Percentiles rank a stretch among this genome's conserved stretches.
Evolutionary conservation across 2,888 invertebrate genomes (phyloP).

Genomic region (Mythimna albipuncta): DNA sequence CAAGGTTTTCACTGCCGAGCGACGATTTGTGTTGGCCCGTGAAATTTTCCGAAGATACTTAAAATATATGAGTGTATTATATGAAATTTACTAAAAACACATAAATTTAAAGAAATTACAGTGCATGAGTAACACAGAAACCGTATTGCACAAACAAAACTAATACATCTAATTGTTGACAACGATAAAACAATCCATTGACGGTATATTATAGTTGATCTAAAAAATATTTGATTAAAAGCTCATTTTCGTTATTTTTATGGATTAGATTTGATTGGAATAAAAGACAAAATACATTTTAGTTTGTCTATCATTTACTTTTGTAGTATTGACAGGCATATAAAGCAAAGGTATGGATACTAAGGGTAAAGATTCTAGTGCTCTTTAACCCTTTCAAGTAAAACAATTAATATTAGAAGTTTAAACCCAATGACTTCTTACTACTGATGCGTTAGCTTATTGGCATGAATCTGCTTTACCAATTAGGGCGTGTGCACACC

Average conservation of each 20-base stretch:
- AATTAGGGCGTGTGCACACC: too few relatives aligned
- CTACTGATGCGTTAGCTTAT: background rate
- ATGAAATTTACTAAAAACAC: conserved; percentile 5
- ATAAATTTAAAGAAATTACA: conserved; percentile 1
- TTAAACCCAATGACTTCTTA: background rate
- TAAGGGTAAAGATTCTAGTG: background rate
- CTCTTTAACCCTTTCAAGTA: background rate
- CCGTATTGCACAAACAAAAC: conserved; percentile 25
- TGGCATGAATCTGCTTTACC: background rate
- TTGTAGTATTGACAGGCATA: background rate
- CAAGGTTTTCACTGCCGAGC: too few relatives aligned
- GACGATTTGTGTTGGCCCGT: background rate
- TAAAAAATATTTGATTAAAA: background rate
- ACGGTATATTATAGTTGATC: conserved; percentile 2
- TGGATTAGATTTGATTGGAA: background rate
- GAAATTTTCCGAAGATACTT: background rate
- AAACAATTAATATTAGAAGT: background rate
- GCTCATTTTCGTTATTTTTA: conserved; percentile 1
- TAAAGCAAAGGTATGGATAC: background rate
- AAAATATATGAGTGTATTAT: conserved; percentile 8
- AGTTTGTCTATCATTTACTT: background rate
- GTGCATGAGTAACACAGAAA: background rate
- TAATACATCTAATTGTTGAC: conserved; percentile 10
- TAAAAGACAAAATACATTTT: background rate
- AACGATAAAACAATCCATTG: conserved; percentile 15